Evolutionary conservation across 1,140 invertebrate genomes (phyloP).

Genomic region (Tetraneura akinire): DNA sequence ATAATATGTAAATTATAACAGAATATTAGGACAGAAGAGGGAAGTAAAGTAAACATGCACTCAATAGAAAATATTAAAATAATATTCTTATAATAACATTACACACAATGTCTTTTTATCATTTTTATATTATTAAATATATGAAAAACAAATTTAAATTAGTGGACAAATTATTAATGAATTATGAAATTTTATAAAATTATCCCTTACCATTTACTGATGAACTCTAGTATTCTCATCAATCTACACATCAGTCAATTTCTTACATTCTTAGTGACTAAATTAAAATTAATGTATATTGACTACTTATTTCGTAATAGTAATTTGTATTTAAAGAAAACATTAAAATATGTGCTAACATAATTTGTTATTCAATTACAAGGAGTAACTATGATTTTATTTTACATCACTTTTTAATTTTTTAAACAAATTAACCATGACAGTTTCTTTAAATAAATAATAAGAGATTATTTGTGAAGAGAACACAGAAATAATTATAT

Average conservation of each 20-base stretch:
- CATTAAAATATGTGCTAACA: neutral
- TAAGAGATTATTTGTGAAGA: neutral
- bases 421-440: neutral
- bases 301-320: conserved; percentile 26
- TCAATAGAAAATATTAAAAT: conserved; percentile 23
- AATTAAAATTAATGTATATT: conserved; percentile 18
- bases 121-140: neutral
- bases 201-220: neutral
- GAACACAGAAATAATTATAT: neutral
- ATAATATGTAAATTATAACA: conserved; percentile 42
- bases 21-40: conserved; percentile 29
- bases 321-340: neutral
- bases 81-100: conserved; percentile 10
- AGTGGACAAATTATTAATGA: neutral
- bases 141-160: neutral
- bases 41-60: conserved; percentile 48
- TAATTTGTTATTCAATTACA: neutral
- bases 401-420: neutral
- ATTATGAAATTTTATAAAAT: neutral
- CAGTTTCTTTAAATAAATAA: conserved; percentile 1
- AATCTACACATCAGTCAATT: conserved; percentile 38
- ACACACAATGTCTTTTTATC: neutral
- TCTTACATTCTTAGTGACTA: conserved; percentile 9
- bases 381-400: neutral
- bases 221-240: conserved; percentile 22